phyloP scores from a whole-genome alignment of 2,888 invertebrate species.

The Epistrophe eligans region DNA sequence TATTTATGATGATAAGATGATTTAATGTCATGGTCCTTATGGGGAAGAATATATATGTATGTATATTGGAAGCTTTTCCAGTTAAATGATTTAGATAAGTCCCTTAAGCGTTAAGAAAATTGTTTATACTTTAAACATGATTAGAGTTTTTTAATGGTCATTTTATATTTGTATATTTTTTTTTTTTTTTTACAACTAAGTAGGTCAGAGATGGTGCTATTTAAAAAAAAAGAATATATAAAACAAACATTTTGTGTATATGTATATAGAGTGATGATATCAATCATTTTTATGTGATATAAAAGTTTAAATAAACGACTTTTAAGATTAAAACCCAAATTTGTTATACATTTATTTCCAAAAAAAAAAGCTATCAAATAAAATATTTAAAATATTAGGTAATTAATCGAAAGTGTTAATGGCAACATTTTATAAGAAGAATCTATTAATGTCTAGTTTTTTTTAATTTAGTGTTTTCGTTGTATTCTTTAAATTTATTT shows the following conservation, averaged over 20 bases:
- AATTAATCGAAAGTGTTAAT: conserved; percentile 1
- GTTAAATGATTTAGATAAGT: conserved; percentile 38
- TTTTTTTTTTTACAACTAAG: neutral
- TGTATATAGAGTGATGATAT: neutral
- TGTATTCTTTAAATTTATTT: too few species aligned
- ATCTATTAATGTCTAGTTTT: neutral
- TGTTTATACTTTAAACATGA: conserved; percentile 24
- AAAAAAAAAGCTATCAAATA: neutral
- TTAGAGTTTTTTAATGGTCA: conserved; percentile 10
- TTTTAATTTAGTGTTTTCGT: neutral
- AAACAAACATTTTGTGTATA: neutral
- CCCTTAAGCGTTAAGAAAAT: conserved; percentile 26
- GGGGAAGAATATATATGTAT: neutral
- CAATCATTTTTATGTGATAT: conserved; percentile 18
- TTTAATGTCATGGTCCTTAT: conserved; percentile 40
- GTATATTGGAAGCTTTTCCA: conserved; percentile 4
- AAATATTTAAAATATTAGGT: conserved; percentile 2
- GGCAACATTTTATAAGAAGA: neutral
- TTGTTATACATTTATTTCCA: neutral
- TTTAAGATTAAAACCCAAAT: neutral
- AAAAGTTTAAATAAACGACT: neutral
- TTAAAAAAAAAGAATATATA: neutral
- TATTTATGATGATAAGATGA: conserved; percentile 50
- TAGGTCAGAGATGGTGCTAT: conserved; percentile 11
- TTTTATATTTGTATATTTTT: neutral